These are phyloP conservation scores for Pyxicephalus adspersus DNA, from an alignment of 2,113 vertebrate species.

Conservation along the genomic window DNA sequence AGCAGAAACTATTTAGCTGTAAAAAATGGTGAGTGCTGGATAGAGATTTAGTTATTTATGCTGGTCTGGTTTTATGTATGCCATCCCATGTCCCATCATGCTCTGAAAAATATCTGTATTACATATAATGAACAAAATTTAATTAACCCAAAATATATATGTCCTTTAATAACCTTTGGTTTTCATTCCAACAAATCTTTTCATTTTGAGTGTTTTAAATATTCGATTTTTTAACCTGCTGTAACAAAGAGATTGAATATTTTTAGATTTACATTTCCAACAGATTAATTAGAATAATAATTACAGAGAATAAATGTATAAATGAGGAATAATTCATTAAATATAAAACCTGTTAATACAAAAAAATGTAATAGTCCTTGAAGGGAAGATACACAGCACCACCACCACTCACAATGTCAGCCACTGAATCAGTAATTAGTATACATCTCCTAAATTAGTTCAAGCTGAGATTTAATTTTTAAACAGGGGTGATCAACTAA, in stretches of 20 bases:
- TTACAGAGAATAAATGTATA: slow-evolving; percentile 21
- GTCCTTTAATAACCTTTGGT: neutral
- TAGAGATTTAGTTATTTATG: no score
- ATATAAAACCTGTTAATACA: slow-evolving; percentile 29
- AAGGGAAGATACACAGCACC: no score
- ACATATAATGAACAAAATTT: neutral
- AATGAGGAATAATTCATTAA: slow-evolving; percentile 32
- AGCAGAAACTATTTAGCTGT: no score
- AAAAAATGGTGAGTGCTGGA: no score
- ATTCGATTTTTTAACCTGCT: slow-evolving; percentile 12
- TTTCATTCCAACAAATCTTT: neutral
- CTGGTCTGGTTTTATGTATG: no score
- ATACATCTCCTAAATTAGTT: no score
- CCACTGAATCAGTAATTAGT: no score
- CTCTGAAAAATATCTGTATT: neutral
- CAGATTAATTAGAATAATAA: slow-evolving; percentile 42
- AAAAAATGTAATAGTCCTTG: slow-evolving; percentile 31
- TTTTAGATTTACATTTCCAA: slow-evolving; percentile 51
- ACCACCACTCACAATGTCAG: no score
- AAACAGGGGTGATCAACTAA: no score
- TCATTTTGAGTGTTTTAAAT: slow-evolving; percentile 13
- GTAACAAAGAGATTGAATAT: slow-evolving; percentile 26
- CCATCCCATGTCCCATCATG: neutral
- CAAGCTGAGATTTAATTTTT: no score
- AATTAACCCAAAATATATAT: neutral